Evolutionary conservation across 2,888 invertebrate genomes (phyloP), one percentile per base, ranked within the genome.

Genomic region (Agrotis segetum): DNA sequence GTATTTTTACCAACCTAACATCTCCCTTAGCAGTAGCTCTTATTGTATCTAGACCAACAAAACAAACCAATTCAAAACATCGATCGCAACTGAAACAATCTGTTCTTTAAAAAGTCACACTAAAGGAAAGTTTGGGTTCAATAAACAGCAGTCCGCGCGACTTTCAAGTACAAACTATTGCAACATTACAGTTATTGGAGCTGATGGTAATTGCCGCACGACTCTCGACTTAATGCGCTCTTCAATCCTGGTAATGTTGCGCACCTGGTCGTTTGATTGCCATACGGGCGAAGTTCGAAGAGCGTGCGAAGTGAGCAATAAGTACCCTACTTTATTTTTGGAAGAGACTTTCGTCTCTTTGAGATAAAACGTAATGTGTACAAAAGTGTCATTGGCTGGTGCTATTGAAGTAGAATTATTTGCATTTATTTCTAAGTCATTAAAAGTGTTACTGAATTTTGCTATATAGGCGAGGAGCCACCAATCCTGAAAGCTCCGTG

Each of bases 161-260:
- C 71, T 34, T 70, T 40, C 29, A 29, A 13, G 53, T 60, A 6
- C 13, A 46, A 49, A 14, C 46, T 53, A 34, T 53, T 24, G 46
- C 11, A 24, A 19, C 24, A 47, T 61, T 9, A 72, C 55, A n/a
- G 24, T 29, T 71, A 71, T 71, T 61, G 16, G 19, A 44, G 3
- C 40, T 47, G 19, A 72, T 44, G 40, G 40, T 19, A 53, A 53
- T 40, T 40, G 24, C 72, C 55, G 19, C 7, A n/a, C 19, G 17
- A 24, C 53, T 47, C 17, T 29, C 61, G 9, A 55, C 17, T 24
- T 61, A 55, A 72, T 61, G 61, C 29, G 47, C 17, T n/a, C 61
- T 55, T 71, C 29, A 49, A 55, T 73, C 21, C 16, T 13, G 55
- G n/a, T 56, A 72, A 62, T 71, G 62, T 55, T 4, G 21, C 21